A percentile compares a stretch with the other conserved stretches of the same genome.
Conservation (phyloP, 2,113 vertebrate genomes). For the Spheniscus mendiculus region DNA sequence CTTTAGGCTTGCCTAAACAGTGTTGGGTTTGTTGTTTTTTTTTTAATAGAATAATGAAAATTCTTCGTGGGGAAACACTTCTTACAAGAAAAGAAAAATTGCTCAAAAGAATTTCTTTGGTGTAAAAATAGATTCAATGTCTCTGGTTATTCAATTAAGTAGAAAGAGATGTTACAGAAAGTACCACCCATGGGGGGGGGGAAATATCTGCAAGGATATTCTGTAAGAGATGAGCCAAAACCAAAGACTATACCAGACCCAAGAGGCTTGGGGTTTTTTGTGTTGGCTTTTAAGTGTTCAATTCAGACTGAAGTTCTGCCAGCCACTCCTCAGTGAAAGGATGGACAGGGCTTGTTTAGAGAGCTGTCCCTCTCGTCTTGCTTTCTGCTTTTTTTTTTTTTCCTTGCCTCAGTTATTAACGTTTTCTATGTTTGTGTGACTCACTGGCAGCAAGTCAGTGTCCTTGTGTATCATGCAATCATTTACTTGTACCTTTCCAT, state of each 20-base stretch:
- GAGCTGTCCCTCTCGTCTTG: neutral
- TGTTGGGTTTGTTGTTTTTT: neutral
- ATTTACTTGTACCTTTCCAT: neutral
- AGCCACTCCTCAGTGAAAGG: neutral
- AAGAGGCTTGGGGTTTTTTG: neutral
- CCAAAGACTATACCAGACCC: neutral
- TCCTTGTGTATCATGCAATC: neutral
- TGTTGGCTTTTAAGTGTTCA: neutral
- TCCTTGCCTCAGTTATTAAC: neutral
- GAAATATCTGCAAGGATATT: neutral
- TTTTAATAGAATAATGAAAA: neutral
- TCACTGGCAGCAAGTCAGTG: neutral
- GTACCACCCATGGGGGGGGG: fast-evolving
- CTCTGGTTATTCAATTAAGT: neutral
- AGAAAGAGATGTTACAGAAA: neutral
- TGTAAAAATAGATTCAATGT: neutral
- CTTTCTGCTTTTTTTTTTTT: neutral
- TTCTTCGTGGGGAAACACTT: neutral
- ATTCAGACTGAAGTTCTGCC: neutral
- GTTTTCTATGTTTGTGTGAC: neutral
- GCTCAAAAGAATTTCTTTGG: neutral
- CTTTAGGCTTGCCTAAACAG: neutral
- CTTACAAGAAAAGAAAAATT: neutral
- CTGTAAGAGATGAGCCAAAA: neutral
- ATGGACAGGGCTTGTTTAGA: neutral